phyloP scores from a whole-genome alignment of 2,113 vertebrate species.

The Anhinga anhinga region DNA sequence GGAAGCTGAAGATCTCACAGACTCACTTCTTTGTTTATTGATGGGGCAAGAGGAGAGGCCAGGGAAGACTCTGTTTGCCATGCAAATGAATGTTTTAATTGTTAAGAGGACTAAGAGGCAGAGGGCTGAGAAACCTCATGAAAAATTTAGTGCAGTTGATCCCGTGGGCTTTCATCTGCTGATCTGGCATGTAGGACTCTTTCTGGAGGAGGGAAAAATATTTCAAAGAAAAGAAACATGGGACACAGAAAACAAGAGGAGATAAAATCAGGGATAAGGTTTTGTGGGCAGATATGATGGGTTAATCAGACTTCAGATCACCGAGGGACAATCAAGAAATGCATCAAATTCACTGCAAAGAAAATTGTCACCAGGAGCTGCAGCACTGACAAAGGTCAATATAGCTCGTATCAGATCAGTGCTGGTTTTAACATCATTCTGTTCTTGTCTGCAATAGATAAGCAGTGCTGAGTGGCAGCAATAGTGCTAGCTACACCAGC shows the following conservation, averaged over 20 bases:
- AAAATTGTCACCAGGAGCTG: background rate
- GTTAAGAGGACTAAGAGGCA: background rate
- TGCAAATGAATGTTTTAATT: background rate
- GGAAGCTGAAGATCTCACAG: background rate
- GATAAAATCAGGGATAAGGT: background rate
- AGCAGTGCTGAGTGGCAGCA: background rate
- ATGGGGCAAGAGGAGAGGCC: background rate
- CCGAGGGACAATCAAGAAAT: background rate
- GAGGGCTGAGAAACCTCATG: background rate
- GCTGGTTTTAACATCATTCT: background rate
- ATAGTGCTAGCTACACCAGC: background rate
- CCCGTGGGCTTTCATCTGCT: background rate
- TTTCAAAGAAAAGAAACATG: background rate
- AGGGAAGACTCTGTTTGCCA: background rate
- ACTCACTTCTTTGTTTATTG: background rate
- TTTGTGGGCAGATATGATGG: background rate
- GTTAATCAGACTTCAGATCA: background rate
- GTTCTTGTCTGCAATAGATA: background rate
- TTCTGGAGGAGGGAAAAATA: background rate
- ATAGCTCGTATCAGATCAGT: background rate
- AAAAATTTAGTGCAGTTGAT: background rate
- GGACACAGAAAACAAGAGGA: background rate
- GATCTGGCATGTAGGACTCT: background rate
- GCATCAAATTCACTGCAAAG: background rate
- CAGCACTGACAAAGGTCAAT: background rate